Evolutionary conservation across 1,140 invertebrate species (phyloP).

Genomic region (Philotrypesis tridentata): DNA sequence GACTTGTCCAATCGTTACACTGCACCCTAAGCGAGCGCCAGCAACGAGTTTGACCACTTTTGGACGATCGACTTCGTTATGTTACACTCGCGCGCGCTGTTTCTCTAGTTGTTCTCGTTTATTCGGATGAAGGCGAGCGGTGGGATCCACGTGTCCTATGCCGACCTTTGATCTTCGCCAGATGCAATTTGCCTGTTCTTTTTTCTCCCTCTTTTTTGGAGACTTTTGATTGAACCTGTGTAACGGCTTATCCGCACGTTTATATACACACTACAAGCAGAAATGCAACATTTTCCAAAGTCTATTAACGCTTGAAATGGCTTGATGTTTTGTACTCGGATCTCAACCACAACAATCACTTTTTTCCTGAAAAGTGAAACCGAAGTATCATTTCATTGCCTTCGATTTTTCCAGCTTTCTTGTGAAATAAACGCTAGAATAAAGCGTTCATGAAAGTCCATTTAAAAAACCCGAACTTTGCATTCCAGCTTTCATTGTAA

Average conservation of each 20-base stretch:
- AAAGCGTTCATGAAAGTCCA: no score
- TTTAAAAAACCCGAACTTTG: no score
- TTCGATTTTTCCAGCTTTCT: no score
- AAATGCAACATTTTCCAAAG: no score
- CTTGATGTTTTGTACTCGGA: no score
- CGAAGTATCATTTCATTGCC: no score
- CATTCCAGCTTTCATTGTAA: no score
- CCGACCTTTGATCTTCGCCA: slow-evolving; percentile 25
- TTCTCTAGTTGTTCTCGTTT: slow-evolving; percentile 13
- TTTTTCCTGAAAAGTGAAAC: no score
- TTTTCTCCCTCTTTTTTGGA: background rate
- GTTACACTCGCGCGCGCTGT: slow-evolving; percentile 20
- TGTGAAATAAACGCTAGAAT: no score
- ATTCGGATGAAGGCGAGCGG: background rate
- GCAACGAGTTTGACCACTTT: slow-evolving; percentile 15
- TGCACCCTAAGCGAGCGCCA: background rate
- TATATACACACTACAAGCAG: no score
- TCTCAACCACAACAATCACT: no score
- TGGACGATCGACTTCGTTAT: slow-evolving; percentile 2
- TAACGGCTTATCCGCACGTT: background rate
- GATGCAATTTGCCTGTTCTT: background rate
- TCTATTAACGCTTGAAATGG: no score
- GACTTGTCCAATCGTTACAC: slow-evolving; percentile 10
- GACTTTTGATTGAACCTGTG: background rate
- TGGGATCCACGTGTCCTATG: background rate